Conservation (phyloP, 2,113 vertebrate species). For the Spermophilus dauricus region DNA sequence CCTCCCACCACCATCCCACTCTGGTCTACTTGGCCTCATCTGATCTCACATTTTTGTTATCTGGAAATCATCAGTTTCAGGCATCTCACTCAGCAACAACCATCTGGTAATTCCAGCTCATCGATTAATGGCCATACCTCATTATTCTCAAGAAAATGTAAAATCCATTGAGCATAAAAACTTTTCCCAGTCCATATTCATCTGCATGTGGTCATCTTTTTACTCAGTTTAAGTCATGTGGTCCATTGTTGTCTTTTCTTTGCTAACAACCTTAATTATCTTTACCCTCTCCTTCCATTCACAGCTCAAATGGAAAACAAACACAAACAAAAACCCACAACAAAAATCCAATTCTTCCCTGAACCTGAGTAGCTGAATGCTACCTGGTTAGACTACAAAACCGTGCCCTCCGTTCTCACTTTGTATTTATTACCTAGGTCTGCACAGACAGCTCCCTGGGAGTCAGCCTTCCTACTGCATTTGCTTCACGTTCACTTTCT, state of each 20-base stretch:
- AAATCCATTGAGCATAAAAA: not conserved
- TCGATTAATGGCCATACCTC: not conserved
- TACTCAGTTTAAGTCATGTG: not conserved
- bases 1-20: not conserved
- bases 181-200: not conserved
- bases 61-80: not conserved
- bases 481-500: not conserved
- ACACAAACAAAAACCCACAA: not conserved
- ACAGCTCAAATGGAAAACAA: not conserved
- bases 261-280: not conserved
- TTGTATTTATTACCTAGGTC: not conserved
- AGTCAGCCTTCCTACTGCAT: not conserved
- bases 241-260: not conserved
- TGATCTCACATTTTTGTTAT: not conserved
- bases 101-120: not conserved
- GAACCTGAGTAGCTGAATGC: not conserved
- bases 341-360: not conserved
- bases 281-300: not conserved
- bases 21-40: not conserved
- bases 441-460: not conserved
- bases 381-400: not conserved
- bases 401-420: not conserved
- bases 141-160: constrained; percentile 2
- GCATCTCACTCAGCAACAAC: not conserved
- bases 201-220: not conserved